Evolutionary conservation across 2,888 invertebrate genomes (phyloP).

Genomic region (Orthosia gracilis): DNA sequence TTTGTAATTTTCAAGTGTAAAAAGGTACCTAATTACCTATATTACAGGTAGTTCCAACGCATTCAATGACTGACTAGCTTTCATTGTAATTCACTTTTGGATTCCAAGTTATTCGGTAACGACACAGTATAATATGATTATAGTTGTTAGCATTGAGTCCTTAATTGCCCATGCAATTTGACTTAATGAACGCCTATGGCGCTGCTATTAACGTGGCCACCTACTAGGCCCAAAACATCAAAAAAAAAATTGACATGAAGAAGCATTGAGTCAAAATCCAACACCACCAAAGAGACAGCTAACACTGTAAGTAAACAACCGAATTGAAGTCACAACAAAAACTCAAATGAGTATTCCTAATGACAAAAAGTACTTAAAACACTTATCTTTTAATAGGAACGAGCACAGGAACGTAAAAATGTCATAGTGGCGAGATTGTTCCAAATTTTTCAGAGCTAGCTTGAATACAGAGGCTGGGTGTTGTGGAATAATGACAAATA

Average conservation of each 20-base stretch:
- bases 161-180: too few relatives aligned
- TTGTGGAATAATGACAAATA: constrained; percentile 87
- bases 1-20: neutral
- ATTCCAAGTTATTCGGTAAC: neutral
- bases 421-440: constrained; percentile 49
- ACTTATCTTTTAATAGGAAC: constrained; percentile 59
- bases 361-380: constrained; percentile 59
- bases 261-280: constrained; percentile 4
- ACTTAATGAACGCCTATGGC: too few relatives aligned
- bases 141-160: too few relatives aligned
- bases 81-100: neutral
- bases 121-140: neutral
- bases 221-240: too few relatives aligned
- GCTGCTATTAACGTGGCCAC: too few relatives aligned
- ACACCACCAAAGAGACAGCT: too few relatives aligned
- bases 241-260: too few relatives aligned
- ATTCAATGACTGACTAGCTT: neutral
- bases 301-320: neutral
- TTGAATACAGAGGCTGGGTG: constrained; percentile 59
- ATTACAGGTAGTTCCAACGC: neutral
- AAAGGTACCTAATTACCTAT: neutral
- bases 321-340: constrained; percentile 14
- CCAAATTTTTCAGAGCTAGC: constrained; percentile 53
- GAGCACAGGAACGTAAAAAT: constrained; percentile 48
- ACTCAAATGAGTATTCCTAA: constrained; percentile 36